Evolutionary conservation across 2,797 vertebrate genomes (phyloP), one percentile per base, ranked within the genome.

Genomic region (Lepidocolaptes lacrymiger): DNA sequence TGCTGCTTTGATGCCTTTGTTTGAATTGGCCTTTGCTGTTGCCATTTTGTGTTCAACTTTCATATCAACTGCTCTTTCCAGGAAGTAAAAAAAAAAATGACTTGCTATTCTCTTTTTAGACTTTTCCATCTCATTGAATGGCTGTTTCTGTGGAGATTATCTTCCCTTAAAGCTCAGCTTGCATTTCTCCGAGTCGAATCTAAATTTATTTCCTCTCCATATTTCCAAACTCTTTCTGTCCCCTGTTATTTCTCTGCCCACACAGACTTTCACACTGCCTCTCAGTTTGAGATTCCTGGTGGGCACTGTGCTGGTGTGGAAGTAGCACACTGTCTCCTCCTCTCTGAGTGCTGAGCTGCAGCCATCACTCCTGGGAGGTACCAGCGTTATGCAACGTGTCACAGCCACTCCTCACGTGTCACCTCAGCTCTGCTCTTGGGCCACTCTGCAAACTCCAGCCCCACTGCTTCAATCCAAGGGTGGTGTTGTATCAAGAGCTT

Each of bases 231-330:
- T 94, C 85, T 95, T 63, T 83, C 88, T 94, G 95, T 96, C 94
- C 95, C 89, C 95, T 96, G 94, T 97, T 97, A 96, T 96, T 97
- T 97, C 95, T 95, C 95, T 96, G 7, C 95, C 95, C 91, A 96
- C 96, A 84, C 95, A 96, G 92, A 96, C 94, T 96, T 96, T 95
- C 95, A 97, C 96, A 96, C 95, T 97, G 94, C 94, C 92, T 97
- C 95, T 96, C 95, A 93, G 95, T 89, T 96, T 73, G 84, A 90
- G 88, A 92, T 92, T 93, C 86, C 95, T 97, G 95, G 95, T 96
- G 95, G 96, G 96, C 95, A 96, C 91, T 28, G 69, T 94, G 95
- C 79, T 95, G 89, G 73, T 78, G 85, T 96, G 91, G 93, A 95
- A 95, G 94, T 90, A 96, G 92, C 92, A 96, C 85, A 36, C 75